phyloP scores from a whole-genome alignment of 2,797 vertebrate genomes.

The Podarcis lilfordi region DNA sequence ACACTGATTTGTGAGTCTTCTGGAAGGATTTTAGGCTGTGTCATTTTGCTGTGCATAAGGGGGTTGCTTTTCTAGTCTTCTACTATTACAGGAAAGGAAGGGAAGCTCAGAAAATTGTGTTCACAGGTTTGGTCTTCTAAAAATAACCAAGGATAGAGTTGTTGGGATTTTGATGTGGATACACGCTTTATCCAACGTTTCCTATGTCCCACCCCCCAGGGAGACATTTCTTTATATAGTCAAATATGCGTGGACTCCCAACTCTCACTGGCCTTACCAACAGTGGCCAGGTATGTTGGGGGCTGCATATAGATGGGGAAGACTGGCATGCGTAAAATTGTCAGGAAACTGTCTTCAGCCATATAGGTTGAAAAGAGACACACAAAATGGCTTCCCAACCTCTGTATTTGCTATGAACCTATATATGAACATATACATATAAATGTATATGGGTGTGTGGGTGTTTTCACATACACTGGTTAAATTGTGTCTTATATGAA shows the following conservation, averaged over 20 bases:
- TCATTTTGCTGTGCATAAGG: not conserved
- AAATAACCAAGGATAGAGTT: not conserved
- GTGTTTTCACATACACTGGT: not conserved
- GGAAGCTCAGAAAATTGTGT: not conserved
- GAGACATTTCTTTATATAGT: not conserved
- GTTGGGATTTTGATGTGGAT: not conserved
- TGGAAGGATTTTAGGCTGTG: not conserved
- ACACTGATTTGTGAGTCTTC: not conserved
- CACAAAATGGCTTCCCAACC: not conserved
- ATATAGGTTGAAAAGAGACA: not conserved
- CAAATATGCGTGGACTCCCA: not conserved
- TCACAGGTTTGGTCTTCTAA: not conserved
- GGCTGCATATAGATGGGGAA: not conserved
- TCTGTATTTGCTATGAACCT: not conserved
- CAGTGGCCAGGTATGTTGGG: too few relatives aligned
- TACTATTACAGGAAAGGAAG: not conserved
- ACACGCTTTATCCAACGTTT: too few relatives aligned
- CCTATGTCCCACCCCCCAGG: not conserved
- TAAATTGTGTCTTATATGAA: not conserved
- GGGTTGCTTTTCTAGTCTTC: not conserved
- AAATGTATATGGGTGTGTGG: not conserved
- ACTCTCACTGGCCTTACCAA: too few relatives aligned
- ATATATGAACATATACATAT: not conserved
- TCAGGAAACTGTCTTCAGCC: not conserved
- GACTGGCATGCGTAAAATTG: not conserved